A percentile compares a stretch with the other conserved stretches of the same genome.
Evolutionary conservation across 2,888 invertebrate genomes (phyloP).

Genomic region (Aproaerema taeniolella): DNA sequence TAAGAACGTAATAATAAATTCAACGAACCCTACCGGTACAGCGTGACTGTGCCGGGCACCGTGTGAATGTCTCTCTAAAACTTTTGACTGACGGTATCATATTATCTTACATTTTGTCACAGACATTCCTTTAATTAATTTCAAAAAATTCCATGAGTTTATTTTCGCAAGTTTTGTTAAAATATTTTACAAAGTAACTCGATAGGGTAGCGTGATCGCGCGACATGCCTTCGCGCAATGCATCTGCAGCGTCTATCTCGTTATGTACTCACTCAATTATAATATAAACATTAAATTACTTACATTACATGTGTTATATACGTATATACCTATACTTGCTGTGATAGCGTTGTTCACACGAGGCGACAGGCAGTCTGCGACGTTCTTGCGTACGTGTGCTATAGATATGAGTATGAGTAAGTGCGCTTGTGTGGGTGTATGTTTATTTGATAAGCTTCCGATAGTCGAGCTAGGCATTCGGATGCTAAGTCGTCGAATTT

Average conservation of each 20-base stretch:
- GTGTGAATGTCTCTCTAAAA: constrained; percentile 68
- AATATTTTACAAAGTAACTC: constrained; percentile 39
- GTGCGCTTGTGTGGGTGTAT: constrained; percentile 56
- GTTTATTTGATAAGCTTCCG: constrained; percentile 74
- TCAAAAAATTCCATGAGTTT: constrained; percentile 38
- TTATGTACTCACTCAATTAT: constrained; percentile 34
- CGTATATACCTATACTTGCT: constrained; percentile 42
- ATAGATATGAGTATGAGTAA: constrained; percentile 50
- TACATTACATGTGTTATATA: constrained; percentile 52
- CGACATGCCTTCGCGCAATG: constrained; percentile 25
- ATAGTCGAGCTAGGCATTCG: constrained; percentile 61
- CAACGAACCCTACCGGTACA: constrained; percentile 76
- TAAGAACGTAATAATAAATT: constrained; percentile 76
- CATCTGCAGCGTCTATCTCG: constrained; percentile 45
- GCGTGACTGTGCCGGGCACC: constrained; percentile 67
- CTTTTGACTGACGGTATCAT: constrained; percentile 63
- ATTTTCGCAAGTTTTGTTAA: constrained; percentile 33
- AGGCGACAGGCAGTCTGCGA: constrained; percentile 74
- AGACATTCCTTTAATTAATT: constrained; percentile 44
- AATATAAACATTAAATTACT: constrained; percentile 61
- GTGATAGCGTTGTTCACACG: constrained; percentile 66
- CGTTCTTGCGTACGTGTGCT: constrained; percentile 59
- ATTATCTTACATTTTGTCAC: constrained; percentile 58
- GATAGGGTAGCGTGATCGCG: constrained; percentile 37
- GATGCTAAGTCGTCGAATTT: constrained; percentile 62